phyloP scores from a whole-genome alignment of 2,113 vertebrate species.

The Phalacrocorax aristotelis region DNA sequence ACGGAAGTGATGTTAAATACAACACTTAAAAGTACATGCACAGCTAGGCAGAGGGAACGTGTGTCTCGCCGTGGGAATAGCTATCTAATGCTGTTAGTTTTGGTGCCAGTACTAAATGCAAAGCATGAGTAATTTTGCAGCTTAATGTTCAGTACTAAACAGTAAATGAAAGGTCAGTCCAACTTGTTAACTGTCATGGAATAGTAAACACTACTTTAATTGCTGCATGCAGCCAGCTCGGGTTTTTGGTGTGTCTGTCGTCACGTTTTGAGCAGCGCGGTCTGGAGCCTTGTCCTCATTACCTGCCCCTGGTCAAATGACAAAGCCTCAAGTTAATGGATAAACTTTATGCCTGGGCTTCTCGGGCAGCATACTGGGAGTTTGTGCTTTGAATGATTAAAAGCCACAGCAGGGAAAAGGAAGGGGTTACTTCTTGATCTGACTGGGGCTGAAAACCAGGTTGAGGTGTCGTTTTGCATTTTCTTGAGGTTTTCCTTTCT shows the following conservation, averaged over 20 bases:
- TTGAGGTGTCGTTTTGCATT: neutral
- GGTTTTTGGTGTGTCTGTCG: slow-evolving; percentile 28
- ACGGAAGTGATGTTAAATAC: neutral
- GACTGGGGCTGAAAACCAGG: neutral
- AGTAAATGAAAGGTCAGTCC: slow-evolving; percentile 60
- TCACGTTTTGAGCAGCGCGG: slow-evolving; percentile 12
- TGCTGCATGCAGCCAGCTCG: slow-evolving; percentile 9
- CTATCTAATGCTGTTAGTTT: neutral
- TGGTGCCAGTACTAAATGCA: slow-evolving; percentile 10
- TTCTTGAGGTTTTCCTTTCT: neutral
- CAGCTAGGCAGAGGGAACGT: neutral
- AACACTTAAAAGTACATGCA: neutral
- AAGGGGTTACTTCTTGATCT: neutral
- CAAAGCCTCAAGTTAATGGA: slow-evolving; percentile 42
- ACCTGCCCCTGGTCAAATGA: neutral
- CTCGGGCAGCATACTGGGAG: neutral
- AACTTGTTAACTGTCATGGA: slow-evolving; percentile 24
- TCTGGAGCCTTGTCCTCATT: slow-evolving; percentile 27
- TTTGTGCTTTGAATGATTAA: neutral
- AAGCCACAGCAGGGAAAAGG: fast-evolving
- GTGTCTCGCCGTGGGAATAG: neutral
- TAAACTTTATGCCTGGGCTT: slow-evolving; percentile 8
- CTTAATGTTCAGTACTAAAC: slow-evolving; percentile 18
- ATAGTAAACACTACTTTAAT: slow-evolving; percentile 36
- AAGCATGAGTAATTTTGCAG: slow-evolving; percentile 40